Conservation (phyloP, 2,888 invertebrate species). For the Fissipunctia ypsillon region DNA sequence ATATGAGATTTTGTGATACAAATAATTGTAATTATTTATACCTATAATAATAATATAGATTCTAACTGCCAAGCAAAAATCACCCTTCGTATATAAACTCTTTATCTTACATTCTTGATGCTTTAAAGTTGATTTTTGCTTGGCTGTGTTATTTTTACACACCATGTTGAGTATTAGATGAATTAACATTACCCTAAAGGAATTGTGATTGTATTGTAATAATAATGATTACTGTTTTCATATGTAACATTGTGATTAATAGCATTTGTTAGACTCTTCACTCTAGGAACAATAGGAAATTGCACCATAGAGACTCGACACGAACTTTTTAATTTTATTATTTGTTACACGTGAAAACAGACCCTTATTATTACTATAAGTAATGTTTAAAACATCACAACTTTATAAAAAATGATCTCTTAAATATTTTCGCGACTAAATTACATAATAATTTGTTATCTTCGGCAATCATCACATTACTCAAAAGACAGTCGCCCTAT, state of each 20-base stretch:
- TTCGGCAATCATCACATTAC: not conserved
- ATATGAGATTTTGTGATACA: constrained; percentile 49
- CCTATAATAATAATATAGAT: constrained; percentile 27
- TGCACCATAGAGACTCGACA: not conserved
- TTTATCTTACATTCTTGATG: not conserved
- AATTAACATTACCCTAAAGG: constrained; percentile 10
- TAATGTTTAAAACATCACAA: constrained; percentile 14
- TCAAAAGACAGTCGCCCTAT: not conserved
- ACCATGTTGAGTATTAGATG: constrained; percentile 28
- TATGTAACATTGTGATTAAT: constrained; percentile 18
- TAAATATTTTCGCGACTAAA: not conserved
- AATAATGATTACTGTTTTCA: constrained; percentile 24
- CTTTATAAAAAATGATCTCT: constrained; percentile 12
- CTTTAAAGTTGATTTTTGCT: constrained; percentile 41
- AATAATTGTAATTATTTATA: constrained; percentile 39
- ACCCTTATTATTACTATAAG: not conserved
- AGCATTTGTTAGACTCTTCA: constrained; percentile 46
- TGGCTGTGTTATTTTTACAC: constrained; percentile 41
- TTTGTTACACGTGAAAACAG: not conserved
- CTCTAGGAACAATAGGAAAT: constrained; percentile 35
- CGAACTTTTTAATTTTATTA: constrained; percentile 5
- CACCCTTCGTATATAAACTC: not conserved
- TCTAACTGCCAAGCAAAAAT: constrained; percentile 49
- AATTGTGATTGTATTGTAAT: constrained; percentile 46
- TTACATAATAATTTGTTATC: not conserved